Conservation (phyloP, 2,113 vertebrate species). For the Ceuthmochares aereus region DNA sequence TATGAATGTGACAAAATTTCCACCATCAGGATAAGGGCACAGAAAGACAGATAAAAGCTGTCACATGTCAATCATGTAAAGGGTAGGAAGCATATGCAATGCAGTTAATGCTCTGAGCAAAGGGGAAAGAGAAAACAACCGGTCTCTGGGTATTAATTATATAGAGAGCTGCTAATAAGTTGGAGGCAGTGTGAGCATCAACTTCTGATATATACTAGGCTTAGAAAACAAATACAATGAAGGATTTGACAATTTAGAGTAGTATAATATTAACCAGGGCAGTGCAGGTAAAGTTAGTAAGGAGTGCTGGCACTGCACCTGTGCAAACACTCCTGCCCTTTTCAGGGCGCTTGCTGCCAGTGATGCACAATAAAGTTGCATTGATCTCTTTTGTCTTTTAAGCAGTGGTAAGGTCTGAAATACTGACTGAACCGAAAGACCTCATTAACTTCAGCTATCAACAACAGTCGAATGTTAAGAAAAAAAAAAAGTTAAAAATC, state of each 20-base stretch:
- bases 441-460: constrained; percentile 71
- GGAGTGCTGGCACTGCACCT: constrained; percentile 34
- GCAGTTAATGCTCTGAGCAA: constrained; percentile 28
- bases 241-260: constrained; percentile 21
- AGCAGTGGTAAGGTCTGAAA: constrained; percentile 50
- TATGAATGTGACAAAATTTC: constrained; percentile 6
- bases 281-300: not conserved
- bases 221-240: constrained; percentile 24
- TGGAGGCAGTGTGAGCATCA: not conserved
- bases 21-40: not conserved
- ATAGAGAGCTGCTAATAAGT: constrained; percentile 37
- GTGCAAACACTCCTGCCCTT: constrained; percentile 56
- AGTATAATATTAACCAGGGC: constrained; percentile 55
- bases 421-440: constrained; percentile 55
- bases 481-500: constrained; percentile 50
- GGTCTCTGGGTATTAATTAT: constrained; percentile 60
- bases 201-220: not conserved
- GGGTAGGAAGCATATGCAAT: constrained; percentile 42
- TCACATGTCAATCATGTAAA: constrained; percentile 61
- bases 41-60: constrained; percentile 52
- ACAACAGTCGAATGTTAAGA: constrained; percentile 41
- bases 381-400: constrained; percentile 68
- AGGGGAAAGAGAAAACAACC: not conserved
- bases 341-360: constrained; percentile 28
- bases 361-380: constrained; percentile 55